Base-by-base conservation (phyloP, 1,140 invertebrate genomes). In the Akabosia matsudoensis region DNA sequence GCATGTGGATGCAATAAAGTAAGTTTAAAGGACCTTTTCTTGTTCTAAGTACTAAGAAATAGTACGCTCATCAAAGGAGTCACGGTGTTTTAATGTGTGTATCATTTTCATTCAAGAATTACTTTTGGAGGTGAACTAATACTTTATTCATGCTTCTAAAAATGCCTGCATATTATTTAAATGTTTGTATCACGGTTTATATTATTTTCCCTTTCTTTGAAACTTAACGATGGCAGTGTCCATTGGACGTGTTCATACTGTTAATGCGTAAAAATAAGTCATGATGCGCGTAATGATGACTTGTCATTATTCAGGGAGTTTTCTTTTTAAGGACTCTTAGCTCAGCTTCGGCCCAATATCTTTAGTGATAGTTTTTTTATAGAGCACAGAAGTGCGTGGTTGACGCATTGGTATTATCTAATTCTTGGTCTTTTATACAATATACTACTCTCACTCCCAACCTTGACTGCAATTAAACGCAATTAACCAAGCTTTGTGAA, bases 401-500 rank as follows among this genome's bases (percentile, higher is more conserved):
- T 18, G 18, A 18, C 7, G 18, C 7, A 45, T 45, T 18, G 37
- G 37, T 45, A 45, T 45, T 45, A 45, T 45, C 37, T 45, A 18
- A 45, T 45, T 45, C 37, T 45, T 45, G 37, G 18, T 45, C n/a
- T n/a, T n/a, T n/a, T n/a, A n/a, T n/a, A n/a, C n/a, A n/a, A n/a
- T n/a, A n/a, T n/a, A n/a, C n/a, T n/a, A n/a, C n/a, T n/a, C 37
- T 45, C 18, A 10, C 18, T 45, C 54, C 10, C 54, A 56, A 22
- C 54, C 54, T 56, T 56, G 54, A 24, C 54, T n/a, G 54, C 54
- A 56, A 56, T 56, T 56, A 56, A 56, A 22, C 10, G 4, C 54
- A 56, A 56, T 56, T 56, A 56, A 16, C 22, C n/a, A n/a, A n/a
- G n/a, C n/a, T n/a, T n/a, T n/a, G n/a, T n/a, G n/a, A 56, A 56